Percentiles rank a stretch among this genome's conserved stretches.
Evolutionary conservation across 2,888 invertebrate species (phyloP).

Genomic region (Invenusta paracnida): DNA sequence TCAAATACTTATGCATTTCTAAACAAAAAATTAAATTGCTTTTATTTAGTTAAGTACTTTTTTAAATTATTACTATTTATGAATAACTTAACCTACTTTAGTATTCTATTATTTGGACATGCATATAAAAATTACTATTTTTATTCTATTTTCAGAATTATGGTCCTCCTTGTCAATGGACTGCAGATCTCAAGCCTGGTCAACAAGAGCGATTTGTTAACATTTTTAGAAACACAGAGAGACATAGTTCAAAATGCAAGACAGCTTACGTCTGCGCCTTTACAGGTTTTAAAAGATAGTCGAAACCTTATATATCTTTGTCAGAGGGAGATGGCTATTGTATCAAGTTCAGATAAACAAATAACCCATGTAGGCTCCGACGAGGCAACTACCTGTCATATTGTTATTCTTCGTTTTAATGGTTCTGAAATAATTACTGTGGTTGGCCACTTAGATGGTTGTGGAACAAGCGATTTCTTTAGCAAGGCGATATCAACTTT

Average conservation of each 20-base stretch:
- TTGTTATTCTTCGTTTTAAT: conserved; percentile 7
- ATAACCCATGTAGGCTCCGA: conserved; percentile 19
- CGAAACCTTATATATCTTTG: not conserved
- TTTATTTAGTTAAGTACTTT: too few species aligned
- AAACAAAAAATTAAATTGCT: too few species aligned
- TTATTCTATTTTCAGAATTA: not conserved
- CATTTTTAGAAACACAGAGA: not conserved
- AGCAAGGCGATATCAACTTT: not conserved
- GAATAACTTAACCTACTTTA: too few species aligned
- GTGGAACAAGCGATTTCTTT: not conserved
- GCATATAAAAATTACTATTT: too few species aligned
- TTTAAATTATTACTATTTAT: too few species aligned
- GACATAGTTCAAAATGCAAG: not conserved
- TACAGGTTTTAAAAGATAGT: not conserved
- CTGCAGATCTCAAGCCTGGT: not conserved
- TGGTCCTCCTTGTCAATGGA: not conserved
- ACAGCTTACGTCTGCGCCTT: not conserved
- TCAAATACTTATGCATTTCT: too few species aligned
- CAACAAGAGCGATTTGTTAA: not conserved
- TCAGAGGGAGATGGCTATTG: conserved; percentile 4
- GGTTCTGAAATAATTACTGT: not conserved
- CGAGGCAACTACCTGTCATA: conserved; percentile 30
- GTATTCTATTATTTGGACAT: too few species aligned
- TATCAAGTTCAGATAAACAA: not conserved
- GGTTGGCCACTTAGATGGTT: not conserved